phyloP scores from a whole-genome alignment of 2,113 vertebrate genomes.

The Ammospiza nelsoni region DNA sequence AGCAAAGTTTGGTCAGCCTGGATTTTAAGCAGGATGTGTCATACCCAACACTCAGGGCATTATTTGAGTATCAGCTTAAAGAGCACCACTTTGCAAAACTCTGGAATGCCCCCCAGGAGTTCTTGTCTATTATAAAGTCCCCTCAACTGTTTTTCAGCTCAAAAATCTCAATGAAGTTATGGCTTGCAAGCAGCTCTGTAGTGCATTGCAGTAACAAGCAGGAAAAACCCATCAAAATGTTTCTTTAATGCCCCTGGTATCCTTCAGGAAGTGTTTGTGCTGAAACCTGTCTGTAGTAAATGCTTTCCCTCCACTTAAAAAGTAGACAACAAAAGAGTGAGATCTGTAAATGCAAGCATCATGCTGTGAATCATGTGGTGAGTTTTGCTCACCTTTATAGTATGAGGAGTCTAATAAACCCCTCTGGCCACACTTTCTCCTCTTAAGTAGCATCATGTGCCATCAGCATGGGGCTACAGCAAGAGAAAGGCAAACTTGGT shows the following conservation, averaged over 20 bases:
- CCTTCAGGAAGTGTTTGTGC: not conserved
- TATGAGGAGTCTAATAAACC: not conserved
- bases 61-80: not conserved
- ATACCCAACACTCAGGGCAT: not conserved
- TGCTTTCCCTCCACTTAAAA: not conserved
- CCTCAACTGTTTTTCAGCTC: not conserved
- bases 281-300: not conserved
- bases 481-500: not conserved
- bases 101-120: not conserved
- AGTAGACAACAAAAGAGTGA: not conserved
- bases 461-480: not conserved
- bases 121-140: not conserved
- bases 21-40: not conserved
- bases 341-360: not conserved
- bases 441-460: not conserved
- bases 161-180: not conserved
- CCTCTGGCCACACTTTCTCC: not conserved
- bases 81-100: not conserved
- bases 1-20: not conserved
- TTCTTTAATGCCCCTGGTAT: slow-evolving; percentile 11
- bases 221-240: not conserved
- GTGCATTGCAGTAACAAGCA: not conserved
- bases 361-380: not conserved
- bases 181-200: not conserved
- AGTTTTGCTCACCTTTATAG: not conserved